Evolutionary conservation across 2,888 invertebrate species (phyloP), one percentile per base, ranked within the genome.

Genomic region (Nebria salina): DNA sequence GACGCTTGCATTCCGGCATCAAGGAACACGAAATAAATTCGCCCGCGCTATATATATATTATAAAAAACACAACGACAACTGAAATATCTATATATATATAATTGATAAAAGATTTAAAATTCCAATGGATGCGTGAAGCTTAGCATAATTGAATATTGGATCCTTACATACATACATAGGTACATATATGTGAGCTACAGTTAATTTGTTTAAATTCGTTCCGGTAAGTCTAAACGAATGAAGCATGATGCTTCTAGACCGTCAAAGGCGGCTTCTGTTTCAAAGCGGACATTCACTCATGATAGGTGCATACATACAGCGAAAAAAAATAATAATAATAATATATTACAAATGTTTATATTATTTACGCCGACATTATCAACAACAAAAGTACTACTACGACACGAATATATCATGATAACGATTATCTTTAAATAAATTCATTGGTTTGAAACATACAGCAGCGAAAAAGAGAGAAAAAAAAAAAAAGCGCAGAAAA

Each of bases 161-260:
- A 8, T 13, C 7, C 54, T 4, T 54, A 13, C 20, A 20, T 20
- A 20, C 20, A 20, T 20, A 20, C 20, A n/a, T 54, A 8, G 9
- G 8, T 54, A 1, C 9, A 54, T 54, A 7, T 4, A 54, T 54
- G 54, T 54, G 13, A 11, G 54, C 54, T 13, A 54, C 54, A 54
- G 54, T 54, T 54, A 54, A 54, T 54, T 54, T 54, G 54, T 54
- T 54, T 54, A 54, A 54, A 54, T 54, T 54, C 54, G 54, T 54
- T 54, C 54, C 54, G 54, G 54, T 13, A 54, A 54, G 54, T 8
- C 8, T 54, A 54, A 54, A 54, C 54, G 54, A 54, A 54, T 54
- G 54, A 54, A 54, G 54, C 54, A 54, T 54, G 34, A 34, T 34
- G 54, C 54, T 13, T 54, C 9, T 1, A 13, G 8, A 54, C 54